These are phyloP conservation scores for Diploscapter pachys DNA, from an alignment of 1,140 invertebrate genomes.

Conservation along the genomic window DNA sequence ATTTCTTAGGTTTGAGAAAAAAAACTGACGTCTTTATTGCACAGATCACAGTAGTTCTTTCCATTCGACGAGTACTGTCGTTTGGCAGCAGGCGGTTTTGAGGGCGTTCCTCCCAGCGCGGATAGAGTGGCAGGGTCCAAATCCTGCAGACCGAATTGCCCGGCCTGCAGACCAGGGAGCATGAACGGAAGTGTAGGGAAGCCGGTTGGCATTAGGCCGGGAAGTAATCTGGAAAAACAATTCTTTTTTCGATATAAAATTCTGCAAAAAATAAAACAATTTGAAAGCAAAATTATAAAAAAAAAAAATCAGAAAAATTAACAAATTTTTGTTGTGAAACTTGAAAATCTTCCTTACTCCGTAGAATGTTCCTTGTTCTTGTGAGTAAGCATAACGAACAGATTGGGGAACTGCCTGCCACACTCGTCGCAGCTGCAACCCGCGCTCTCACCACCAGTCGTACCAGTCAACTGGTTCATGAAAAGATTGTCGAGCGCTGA, in stretches of 20 bases:
- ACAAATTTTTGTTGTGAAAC: neutral
- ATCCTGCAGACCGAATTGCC: constrained; percentile 13
- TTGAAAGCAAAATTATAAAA: neutral
- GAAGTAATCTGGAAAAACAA: neutral
- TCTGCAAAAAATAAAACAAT: neutral
- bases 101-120: neutral
- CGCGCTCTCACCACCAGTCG: neutral
- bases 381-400: constrained; percentile 16
- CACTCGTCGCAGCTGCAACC: constrained; percentile 21
- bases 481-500: constrained; percentile 1
- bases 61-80: constrained; percentile 64
- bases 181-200: constrained; percentile 19
- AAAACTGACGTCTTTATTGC: constrained; percentile 79
- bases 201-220: constrained; percentile 7
- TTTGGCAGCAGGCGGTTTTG: constrained; percentile 24
- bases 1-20: neutral
- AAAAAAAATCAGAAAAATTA: neutral
- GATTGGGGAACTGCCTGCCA: constrained; percentile 18
- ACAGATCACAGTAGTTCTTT: constrained; percentile 91
- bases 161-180: constrained; percentile 1
- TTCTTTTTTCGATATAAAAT: neutral
- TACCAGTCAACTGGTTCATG: neutral
- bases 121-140: constrained; percentile 23
- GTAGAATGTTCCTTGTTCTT: constrained; percentile 19
- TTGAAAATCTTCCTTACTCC: constrained; percentile 5